Conservation (phyloP, 2,113 vertebrate genomes). For the Seriola dumerili region DNA sequence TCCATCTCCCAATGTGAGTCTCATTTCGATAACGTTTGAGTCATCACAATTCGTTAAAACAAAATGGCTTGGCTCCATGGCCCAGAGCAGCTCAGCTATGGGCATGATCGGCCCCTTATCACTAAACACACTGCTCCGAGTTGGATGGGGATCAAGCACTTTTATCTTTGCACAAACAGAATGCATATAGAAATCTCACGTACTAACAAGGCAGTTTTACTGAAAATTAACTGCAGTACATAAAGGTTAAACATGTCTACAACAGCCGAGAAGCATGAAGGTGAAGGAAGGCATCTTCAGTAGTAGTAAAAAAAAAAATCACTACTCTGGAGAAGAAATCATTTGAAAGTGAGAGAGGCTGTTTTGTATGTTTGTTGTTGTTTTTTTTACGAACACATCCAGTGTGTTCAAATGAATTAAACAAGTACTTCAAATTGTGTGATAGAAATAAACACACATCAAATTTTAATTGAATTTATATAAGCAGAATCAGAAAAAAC, state of each 20-base stretch:
- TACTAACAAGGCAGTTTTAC: not conserved
- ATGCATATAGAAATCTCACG: slow-evolving; percentile 6
- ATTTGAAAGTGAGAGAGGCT: not conserved
- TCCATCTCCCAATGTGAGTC: slow-evolving; percentile 38
- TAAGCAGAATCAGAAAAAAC: not conserved
- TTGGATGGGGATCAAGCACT: slow-evolving; percentile 61
- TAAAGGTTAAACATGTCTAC: slow-evolving; percentile 16
- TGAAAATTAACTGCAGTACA: slow-evolving; percentile 7
- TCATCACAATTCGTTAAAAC: slow-evolving; percentile 62
- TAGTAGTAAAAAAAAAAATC: not conserved
- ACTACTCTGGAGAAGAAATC: not conserved
- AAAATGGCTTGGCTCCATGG: slow-evolving; percentile 62
- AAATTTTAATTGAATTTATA: not conserved
- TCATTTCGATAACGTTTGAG: slow-evolving; percentile 48
- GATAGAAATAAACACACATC: not conserved
- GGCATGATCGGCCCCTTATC: slow-evolving; percentile 66
- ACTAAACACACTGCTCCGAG: slow-evolving; percentile 47
- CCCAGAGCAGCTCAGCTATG: slow-evolving; percentile 40
- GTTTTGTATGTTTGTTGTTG: no score
- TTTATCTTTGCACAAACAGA: slow-evolving; percentile 51
- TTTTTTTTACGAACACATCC: not conserved
- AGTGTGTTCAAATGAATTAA: not conserved
- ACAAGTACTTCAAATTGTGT: not conserved
- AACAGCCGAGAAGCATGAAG: not conserved
- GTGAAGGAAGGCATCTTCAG: not conserved